phyloP scores from a whole-genome alignment of 2,888 invertebrate species.

The Mycalesis mineus region DNA sequence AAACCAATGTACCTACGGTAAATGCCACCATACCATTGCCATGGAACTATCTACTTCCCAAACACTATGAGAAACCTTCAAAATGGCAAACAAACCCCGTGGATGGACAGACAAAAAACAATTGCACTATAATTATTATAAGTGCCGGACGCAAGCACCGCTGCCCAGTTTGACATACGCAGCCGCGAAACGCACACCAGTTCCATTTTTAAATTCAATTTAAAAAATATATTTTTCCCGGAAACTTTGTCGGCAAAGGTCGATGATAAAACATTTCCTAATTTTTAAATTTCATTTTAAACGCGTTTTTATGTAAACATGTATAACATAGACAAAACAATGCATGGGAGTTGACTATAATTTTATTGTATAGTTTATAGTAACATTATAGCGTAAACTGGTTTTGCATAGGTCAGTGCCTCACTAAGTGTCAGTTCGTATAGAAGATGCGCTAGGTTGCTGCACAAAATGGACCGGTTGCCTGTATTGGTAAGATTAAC shows the following conservation, averaged over 20 bases:
- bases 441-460: constrained; percentile 47
- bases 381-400: constrained; percentile 30
- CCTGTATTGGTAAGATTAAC: constrained; percentile 42
- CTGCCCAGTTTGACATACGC: constrained; percentile 55
- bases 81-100: constrained; percentile 36
- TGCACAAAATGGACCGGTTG: constrained; percentile 43
- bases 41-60: constrained; percentile 9
- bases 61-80: constrained; percentile 47
- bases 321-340: constrained; percentile 31
- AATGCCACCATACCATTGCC: constrained; percentile 9
- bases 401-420: constrained; percentile 48
- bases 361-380: constrained; percentile 27
- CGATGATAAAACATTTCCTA: not conserved
- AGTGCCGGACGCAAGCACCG: constrained; percentile 54
- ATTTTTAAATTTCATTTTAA: too few species aligned
- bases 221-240: not conserved
- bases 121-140: constrained; percentile 68
- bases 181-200: constrained; percentile 33
- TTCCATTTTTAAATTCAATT: constrained; percentile 20
- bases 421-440: constrained; percentile 31
- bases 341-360: constrained; percentile 32
- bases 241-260: not conserved
- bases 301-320: not conserved
- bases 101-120: constrained; percentile 63
- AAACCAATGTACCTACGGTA: constrained; percentile 12